phyloP scores from a whole-genome alignment of 2,797 vertebrate species.

The Coranthus polyacanthus region DNA sequence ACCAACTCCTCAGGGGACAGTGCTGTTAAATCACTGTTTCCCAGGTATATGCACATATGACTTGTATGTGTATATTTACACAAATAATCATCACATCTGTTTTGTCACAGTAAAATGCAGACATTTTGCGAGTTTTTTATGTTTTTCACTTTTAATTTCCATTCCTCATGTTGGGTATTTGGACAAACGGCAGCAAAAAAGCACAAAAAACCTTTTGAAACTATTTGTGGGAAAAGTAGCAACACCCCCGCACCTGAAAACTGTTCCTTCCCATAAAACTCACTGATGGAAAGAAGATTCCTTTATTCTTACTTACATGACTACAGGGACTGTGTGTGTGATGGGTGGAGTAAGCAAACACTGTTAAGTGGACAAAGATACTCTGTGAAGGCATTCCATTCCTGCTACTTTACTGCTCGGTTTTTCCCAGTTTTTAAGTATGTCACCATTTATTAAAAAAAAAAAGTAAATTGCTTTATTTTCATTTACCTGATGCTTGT shows the following conservation, averaged over 20 bases:
- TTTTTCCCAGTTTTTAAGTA: background rate
- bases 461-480: background rate
- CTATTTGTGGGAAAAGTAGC: no score
- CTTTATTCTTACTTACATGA: conserved; percentile 19
- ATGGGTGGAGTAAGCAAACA: conserved; percentile 50
- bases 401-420: conserved; percentile 3
- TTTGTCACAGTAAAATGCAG: no score
- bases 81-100: no score
- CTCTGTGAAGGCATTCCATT: conserved; percentile 10
- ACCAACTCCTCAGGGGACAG: conserved; percentile 40
- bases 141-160: no score
- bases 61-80: no score
- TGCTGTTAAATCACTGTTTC: conserved; percentile 13
- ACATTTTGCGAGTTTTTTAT: no score
- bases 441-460: background rate
- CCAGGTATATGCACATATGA: background rate
- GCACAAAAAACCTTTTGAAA: no score
- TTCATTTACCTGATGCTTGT: background rate
- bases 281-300: conserved; percentile 21
- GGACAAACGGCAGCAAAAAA: no score
- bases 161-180: no score
- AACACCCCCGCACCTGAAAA: no score
- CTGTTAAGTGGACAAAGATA: conserved; percentile 20
- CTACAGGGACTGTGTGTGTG: conserved; percentile 2
- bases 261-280: conserved; percentile 8